A percentile compares a stretch with the other conserved stretches of the same genome.
phyloP scores from a whole-genome alignment of 2,888 invertebrate species.

The Sceliomorpha sp. region DNA sequence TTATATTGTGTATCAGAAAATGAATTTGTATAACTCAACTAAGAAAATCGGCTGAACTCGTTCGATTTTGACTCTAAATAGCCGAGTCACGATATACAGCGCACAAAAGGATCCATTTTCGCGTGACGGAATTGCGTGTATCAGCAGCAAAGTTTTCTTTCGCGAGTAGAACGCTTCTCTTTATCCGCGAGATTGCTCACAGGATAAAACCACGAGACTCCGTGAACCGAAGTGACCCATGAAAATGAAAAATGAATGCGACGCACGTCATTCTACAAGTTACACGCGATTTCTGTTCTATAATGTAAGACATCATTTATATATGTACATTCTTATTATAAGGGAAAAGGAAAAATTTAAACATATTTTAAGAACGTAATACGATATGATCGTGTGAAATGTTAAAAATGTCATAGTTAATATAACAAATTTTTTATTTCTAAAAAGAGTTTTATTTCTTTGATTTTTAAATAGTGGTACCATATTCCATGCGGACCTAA shows the following conservation, averaged over 20 bases:
- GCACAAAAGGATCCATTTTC: constrained; percentile 58
- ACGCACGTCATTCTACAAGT: constrained; percentile 61
- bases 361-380: too few relatives aligned
- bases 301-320: constrained; percentile 42
- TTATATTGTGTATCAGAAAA: too few relatives aligned
- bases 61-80: constrained; percentile 53
- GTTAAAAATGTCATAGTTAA: too few relatives aligned
- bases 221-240: constrained; percentile 59
- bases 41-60: constrained; percentile 38
- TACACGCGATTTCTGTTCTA: constrained; percentile 59
- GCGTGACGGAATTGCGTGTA: constrained; percentile 63
- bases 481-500: too few relatives aligned
- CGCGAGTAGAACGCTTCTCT: constrained; percentile 57
- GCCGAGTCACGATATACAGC: constrained; percentile 42
- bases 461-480: too few relatives aligned
- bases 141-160: constrained; percentile 56
- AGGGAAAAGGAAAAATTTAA: background rate
- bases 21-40: constrained; percentile 21
- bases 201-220: constrained; percentile 59
- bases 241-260: constrained; percentile 65
- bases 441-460: too few relatives aligned
- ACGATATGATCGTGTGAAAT: too few relatives aligned
- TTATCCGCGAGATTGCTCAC: constrained; percentile 61
- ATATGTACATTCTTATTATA: constrained; percentile 32
- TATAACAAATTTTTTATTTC: too few relatives aligned